Percentiles rank a stretch among this genome's conserved stretches.
phyloP scores from a whole-genome alignment of 2,797 vertebrate species.

The Characodon lateralis region DNA sequence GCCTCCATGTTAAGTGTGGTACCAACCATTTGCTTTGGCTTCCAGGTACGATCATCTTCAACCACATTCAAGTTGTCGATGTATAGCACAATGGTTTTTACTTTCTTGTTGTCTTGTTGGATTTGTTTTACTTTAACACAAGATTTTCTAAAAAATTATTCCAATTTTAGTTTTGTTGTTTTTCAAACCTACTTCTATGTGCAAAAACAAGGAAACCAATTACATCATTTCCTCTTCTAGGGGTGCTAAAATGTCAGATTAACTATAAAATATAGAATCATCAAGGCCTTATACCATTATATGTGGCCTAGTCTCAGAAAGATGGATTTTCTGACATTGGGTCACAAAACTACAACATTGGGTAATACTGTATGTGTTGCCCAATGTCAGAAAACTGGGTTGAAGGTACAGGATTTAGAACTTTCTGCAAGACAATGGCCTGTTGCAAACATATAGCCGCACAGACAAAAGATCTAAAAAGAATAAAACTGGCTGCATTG shows the following conservation, averaged over 20 bases:
- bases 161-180: background rate
- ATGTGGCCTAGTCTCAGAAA: background rate
- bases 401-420: background rate
- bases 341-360: background rate
- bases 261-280: background rate
- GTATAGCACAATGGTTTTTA: background rate
- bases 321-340: background rate
- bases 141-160: background rate
- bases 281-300: background rate
- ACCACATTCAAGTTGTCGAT: background rate
- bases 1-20: constrained; percentile 89
- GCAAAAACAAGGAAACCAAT: background rate
- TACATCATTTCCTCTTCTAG: background rate
- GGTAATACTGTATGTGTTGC: background rate
- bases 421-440: background rate
- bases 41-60: constrained; percentile 85
- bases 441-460: background rate
- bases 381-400: background rate
- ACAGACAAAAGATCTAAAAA: background rate
- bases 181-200: background rate
- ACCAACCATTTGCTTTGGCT: constrained; percentile 97
- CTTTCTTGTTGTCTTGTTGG: background rate
- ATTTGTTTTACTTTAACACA: background rate
- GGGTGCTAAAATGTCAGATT: background rate
- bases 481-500: background rate